Evolutionary conservation across 2,888 invertebrate species (phyloP).

Genomic region (Drosophila bunnanda): DNA sequence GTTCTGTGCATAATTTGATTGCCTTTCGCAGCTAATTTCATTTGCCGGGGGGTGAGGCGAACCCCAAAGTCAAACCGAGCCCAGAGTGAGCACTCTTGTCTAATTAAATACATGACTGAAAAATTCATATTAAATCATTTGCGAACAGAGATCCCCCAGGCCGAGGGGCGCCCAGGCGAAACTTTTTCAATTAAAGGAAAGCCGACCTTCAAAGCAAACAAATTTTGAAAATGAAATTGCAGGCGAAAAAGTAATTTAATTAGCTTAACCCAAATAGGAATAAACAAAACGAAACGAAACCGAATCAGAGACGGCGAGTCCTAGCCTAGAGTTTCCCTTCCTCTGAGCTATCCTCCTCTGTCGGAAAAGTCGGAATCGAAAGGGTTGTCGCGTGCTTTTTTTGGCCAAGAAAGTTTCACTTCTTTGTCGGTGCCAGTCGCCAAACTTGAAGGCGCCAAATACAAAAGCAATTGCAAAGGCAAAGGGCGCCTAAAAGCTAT

Average conservation of each 20-base stretch:
- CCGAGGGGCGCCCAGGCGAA: constrained; percentile 25
- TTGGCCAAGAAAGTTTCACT: constrained; percentile 32
- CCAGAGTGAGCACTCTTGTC: constrained; percentile 41
- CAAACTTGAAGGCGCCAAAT: constrained; percentile 72
- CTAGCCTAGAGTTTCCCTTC: constrained; percentile 4
- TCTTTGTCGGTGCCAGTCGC: constrained; percentile 66
- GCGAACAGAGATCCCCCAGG: constrained; percentile 9
- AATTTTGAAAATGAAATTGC: constrained; percentile 69
- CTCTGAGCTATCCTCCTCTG: neutral
- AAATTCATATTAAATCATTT: constrained; percentile 57
- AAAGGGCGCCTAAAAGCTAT: constrained; percentile 64
- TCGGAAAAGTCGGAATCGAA: constrained; percentile 2
- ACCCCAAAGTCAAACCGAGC: constrained; percentile 11
- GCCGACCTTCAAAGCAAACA: constrained; percentile 73
- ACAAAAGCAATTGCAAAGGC: constrained; percentile 36
- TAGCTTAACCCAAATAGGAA: constrained; percentile 63
- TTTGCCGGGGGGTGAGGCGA: constrained; percentile 7
- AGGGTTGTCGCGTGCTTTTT: constrained; percentile 59
- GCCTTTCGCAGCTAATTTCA: constrained; percentile 73
- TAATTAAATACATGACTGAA: constrained; percentile 67
- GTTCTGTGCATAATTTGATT: constrained; percentile 74
- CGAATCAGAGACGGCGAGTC: constrained; percentile 45
- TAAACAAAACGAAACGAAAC: constrained; percentile 58
- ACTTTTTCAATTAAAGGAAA: constrained; percentile 74
- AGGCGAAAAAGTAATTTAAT: constrained; percentile 75